Evolutionary conservation across 2,888 invertebrate species (phyloP).

Genomic region (Metalampra italica): DNA sequence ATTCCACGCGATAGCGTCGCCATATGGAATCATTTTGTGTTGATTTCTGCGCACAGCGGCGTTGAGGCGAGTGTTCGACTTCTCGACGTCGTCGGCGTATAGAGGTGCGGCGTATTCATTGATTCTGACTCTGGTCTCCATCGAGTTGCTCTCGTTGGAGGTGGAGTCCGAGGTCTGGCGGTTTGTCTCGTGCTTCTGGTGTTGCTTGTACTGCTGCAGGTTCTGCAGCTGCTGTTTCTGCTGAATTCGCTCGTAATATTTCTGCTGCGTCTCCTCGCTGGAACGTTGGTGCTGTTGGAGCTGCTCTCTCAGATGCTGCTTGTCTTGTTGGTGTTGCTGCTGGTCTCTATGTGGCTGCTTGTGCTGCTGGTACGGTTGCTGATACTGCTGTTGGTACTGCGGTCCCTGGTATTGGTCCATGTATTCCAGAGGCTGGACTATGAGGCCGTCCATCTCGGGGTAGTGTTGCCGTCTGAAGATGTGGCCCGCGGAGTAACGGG

Average conservation of each 20-base stretch:
- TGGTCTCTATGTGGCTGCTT: neutral
- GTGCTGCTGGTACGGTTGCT: neutral
- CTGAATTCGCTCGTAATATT: neutral
- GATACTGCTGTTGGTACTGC: neutral
- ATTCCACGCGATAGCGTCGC: constrained; percentile 41
- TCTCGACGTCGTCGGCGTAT: constrained; percentile 12
- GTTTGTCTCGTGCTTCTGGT: neutral
- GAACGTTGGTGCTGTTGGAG: neutral
- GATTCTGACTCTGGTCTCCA: constrained; percentile 7
- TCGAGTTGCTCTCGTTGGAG: constrained; percentile 25
- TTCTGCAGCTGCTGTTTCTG: neutral
- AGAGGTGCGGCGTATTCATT: constrained; percentile 19
- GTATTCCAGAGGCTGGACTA: constrained; percentile 37
- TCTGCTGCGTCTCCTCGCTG: neutral
- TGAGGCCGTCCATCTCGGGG: constrained; percentile 26
- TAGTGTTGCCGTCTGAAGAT: constrained; percentile 45
- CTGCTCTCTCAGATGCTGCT: neutral
- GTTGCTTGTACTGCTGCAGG: neutral
- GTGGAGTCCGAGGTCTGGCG: constrained; percentile 12
- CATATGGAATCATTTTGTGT: constrained; percentile 24
- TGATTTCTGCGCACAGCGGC: constrained; percentile 24
- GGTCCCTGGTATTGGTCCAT: constrained; percentile 24
- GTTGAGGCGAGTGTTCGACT: constrained; percentile 30
- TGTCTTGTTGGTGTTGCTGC: neutral
- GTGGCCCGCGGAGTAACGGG: constrained; percentile 46